phyloP scores from a whole-genome alignment of 1,140 invertebrate species.

The Scaptomyza hsui region DNA sequence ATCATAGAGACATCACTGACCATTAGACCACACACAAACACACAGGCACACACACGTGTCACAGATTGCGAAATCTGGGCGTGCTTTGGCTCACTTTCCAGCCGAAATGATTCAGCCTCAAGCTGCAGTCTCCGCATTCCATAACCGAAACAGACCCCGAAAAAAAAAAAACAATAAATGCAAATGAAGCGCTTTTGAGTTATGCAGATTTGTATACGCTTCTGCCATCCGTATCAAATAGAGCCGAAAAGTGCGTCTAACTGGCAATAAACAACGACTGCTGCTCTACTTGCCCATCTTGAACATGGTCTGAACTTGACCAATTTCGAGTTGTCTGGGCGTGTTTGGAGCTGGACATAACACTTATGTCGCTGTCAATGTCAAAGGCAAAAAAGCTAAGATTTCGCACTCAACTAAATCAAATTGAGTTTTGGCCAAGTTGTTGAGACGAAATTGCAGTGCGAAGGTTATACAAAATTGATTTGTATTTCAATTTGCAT shows the following conservation, averaged over 20 bases:
- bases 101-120: constrained; percentile 10
- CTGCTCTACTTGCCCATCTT: constrained; percentile 42
- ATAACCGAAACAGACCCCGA: neutral
- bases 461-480: constrained; percentile 52
- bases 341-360: constrained; percentile 30
- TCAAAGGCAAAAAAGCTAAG: constrained; percentile 11
- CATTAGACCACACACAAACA: constrained; percentile 29
- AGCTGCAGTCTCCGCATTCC: constrained; percentile 18
- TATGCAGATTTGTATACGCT: constrained; percentile 61
- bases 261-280: constrained; percentile 43
- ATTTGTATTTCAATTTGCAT: constrained; percentile 54
- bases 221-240: constrained; percentile 16
- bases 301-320: constrained; percentile 62
- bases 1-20: constrained; percentile 47
- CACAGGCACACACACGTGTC: neutral
- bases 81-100: neutral
- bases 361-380: neutral
- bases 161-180: constrained; percentile 22
- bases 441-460: constrained; percentile 35
- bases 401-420: constrained; percentile 3
- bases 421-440: constrained; percentile 6
- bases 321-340: constrained; percentile 53
- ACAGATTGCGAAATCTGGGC: constrained; percentile 16
- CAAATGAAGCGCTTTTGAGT: constrained; percentile 44
- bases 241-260: constrained; percentile 9